A percentile compares a stretch with the other conserved stretches of the same genome.
phyloP scores from a whole-genome alignment of 2,888 invertebrate genomes.

The Rhagonycha fulva region DNA sequence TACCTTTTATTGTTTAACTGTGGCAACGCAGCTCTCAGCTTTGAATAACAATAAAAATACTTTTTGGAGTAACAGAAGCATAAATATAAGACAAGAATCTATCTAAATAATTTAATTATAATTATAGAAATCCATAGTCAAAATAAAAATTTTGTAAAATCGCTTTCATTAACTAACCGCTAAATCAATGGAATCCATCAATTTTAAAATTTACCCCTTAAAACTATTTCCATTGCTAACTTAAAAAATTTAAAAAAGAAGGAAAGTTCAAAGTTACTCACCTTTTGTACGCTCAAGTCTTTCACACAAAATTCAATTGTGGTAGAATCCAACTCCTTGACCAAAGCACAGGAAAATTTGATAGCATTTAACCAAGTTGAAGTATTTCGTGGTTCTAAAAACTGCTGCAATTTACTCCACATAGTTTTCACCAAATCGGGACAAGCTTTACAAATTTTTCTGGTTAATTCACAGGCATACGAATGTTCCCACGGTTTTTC shows the following conservation, averaged over 20 bases:
- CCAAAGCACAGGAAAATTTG: conserved; percentile 56
- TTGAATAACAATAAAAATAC: too few species aligned
- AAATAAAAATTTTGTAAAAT: too few species aligned
- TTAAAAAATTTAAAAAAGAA: not conserved
- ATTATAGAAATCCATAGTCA: too few species aligned
- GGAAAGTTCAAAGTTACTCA: not conserved
- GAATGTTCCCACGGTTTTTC: conserved; percentile 72
- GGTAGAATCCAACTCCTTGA: conserved; percentile 57
- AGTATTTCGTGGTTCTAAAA: conserved; percentile 64
- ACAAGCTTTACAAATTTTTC: conserved; percentile 68
- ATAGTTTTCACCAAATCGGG: conserved; percentile 73
- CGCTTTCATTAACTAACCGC: not conserved
- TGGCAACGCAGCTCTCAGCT: too few species aligned
- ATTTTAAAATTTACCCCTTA: too few species aligned
- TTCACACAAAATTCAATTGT: conserved; percentile 57
- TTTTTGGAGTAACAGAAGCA: too few species aligned
- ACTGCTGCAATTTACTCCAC: conserved; percentile 62
- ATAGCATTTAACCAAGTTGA: conserved; percentile 60
- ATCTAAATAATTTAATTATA: too few species aligned
- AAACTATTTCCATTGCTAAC: not conserved
- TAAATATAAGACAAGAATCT: too few species aligned
- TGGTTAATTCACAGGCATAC: conserved; percentile 65
- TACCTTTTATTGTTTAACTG: too few species aligned
- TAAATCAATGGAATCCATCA: not conserved
- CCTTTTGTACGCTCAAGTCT: conserved; percentile 58